These are phyloP conservation scores for Brachionus sp. DNA, from an alignment of 1,140 invertebrate species.

Conservation along the genomic window DNA sequence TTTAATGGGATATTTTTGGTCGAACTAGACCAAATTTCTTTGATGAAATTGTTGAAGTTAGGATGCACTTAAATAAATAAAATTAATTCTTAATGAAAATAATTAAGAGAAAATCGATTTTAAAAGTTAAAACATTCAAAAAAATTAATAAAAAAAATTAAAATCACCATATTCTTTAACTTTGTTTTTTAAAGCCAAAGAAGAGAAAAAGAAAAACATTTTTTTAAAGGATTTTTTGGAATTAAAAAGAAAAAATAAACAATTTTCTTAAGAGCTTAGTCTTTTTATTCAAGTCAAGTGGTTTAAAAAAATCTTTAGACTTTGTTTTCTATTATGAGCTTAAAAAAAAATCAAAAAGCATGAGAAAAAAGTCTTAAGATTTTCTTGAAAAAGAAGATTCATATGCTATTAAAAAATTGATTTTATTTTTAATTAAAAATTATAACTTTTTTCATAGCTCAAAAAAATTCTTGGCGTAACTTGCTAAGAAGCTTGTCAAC, in stretches of 20 bases:
- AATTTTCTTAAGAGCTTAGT: background rate
- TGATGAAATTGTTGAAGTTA: background rate
- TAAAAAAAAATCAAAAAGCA: background rate
- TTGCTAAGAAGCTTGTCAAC: background rate
- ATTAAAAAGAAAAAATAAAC: background rate
- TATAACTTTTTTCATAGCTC: background rate
- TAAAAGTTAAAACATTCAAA: background rate
- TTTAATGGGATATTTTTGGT: background rate
- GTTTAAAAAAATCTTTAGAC: background rate
- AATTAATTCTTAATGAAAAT: background rate
- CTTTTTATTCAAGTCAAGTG: background rate
- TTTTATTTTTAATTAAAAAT: background rate
- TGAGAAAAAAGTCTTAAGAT: background rate
- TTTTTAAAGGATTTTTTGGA: background rate
- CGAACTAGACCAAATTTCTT: background rate
- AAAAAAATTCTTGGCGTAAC: background rate
- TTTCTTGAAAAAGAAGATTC: background rate
- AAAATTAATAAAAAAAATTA: background rate
- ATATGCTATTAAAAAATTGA: background rate
- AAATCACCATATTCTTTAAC: background rate
- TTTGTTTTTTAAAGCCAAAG: background rate
- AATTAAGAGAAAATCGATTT: background rate
- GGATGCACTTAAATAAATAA: background rate
- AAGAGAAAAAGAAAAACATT: background rate
- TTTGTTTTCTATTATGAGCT: background rate